These are phyloP conservation scores for Aporophyla nigra DNA, from an alignment of 2,888 invertebrate genomes.

Conservation along the genomic window DNA sequence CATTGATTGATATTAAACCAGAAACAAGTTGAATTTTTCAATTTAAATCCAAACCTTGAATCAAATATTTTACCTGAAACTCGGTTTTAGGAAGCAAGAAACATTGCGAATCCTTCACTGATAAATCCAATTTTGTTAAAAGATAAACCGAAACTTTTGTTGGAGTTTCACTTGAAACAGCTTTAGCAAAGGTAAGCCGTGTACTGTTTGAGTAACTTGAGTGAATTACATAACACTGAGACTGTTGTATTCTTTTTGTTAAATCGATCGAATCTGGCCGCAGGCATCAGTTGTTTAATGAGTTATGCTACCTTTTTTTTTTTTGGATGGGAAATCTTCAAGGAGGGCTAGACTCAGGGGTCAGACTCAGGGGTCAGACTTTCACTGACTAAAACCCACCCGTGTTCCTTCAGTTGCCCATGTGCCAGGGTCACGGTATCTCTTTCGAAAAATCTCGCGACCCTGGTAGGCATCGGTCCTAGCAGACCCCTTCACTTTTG, in stretches of 20 bases:
- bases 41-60: not conserved
- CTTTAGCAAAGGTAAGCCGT: slow-evolving; percentile 21
- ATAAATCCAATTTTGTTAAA: slow-evolving; percentile 15
- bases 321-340: too few species aligned
- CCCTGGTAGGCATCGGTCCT: too few species aligned
- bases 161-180: slow-evolving; percentile 30
- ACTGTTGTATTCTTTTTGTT: slow-evolving; percentile 1
- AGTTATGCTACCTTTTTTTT: too few species aligned
- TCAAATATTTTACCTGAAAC: slow-evolving; percentile 20
- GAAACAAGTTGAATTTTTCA: not conserved
- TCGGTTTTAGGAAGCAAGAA: slow-evolving; percentile 21
- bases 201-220: slow-evolving; percentile 16
- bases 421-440: too few species aligned
- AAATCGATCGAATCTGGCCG: not conserved
- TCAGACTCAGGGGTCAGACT: too few species aligned
- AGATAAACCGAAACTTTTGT: slow-evolving; percentile 27
- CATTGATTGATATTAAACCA: slow-evolving; percentile 5
- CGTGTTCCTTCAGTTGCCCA: too few species aligned
- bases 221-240: slow-evolving; percentile 28
- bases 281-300: not conserved
- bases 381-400: too few species aligned
- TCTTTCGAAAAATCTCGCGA: too few species aligned
- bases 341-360: too few species aligned
- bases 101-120: slow-evolving; percentile 1
- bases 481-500: too few species aligned